Conservation (phyloP, 2,888 invertebrate genomes). For the Caprella mutica region DNA sequence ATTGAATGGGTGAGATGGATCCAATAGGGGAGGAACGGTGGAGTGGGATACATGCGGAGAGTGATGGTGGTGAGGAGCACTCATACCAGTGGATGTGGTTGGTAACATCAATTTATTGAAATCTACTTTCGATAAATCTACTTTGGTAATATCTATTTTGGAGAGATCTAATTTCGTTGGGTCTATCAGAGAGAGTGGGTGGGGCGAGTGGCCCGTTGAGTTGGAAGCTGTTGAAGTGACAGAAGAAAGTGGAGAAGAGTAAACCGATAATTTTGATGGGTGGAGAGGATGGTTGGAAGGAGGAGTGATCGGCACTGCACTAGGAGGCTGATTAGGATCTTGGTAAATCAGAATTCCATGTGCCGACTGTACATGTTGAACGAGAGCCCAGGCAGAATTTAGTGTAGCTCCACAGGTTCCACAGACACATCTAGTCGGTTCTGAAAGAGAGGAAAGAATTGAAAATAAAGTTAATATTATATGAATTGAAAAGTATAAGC, state of each 20-base stretch:
- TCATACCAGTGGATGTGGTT: slow-evolving; percentile 25
- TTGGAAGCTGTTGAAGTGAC: slow-evolving; percentile 31
- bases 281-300: slow-evolving; percentile 29
- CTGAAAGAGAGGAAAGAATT: too few species aligned
- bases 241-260: slow-evolving; percentile 30
- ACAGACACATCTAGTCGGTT: slow-evolving; percentile 88
- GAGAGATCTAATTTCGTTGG: slow-evolving; percentile 32
- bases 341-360: slow-evolving; percentile 87
- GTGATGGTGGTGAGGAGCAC: slow-evolving; percentile 32
- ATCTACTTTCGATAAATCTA: slow-evolving; percentile 28
- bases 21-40: slow-evolving; percentile 34
- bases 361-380: slow-evolving; percentile 87
- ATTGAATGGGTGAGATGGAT: slow-evolving; percentile 34
- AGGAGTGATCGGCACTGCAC: slow-evolving; percentile 28
- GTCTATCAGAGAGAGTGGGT: slow-evolving; percentile 35
- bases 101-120: slow-evolving; percentile 26
- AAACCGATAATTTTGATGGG: too few species aligned
- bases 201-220: slow-evolving; percentile 34
- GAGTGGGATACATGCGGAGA: too few species aligned
- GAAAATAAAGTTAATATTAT: too few species aligned
- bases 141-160: slow-evolving; percentile 32
- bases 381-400: slow-evolving; percentile 85
- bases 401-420: slow-evolving; percentile 84
- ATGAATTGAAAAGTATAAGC: too few species aligned
- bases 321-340: slow-evolving; percentile 30